Conservation (phyloP, 2,797 vertebrate species). For the Liparis tanakae region DNA sequence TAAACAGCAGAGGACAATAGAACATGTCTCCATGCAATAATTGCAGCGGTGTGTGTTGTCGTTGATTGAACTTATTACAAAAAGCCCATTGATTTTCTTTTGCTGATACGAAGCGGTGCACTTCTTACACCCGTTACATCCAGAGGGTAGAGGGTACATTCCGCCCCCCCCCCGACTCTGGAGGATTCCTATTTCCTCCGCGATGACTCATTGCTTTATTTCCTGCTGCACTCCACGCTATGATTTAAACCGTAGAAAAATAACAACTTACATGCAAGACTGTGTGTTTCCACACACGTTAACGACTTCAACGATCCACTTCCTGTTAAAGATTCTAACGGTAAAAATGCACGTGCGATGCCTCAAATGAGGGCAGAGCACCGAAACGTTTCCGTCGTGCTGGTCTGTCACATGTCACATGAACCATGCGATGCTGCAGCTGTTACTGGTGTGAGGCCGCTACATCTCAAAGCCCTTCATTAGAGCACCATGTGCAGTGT, state of each 20-base stretch:
- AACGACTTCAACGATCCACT: not conserved
- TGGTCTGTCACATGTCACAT: no score
- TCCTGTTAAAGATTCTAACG: not conserved
- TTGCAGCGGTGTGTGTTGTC: not conserved
- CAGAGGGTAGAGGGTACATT: not conserved
- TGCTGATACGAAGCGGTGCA: not conserved
- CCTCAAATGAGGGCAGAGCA: not conserved
- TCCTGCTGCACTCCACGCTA: not conserved
- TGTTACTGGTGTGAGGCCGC: not conserved
- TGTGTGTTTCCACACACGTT: not conserved
- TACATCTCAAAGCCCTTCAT: not conserved
- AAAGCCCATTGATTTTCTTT: not conserved
- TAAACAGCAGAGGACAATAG: not conserved
- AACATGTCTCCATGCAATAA: not conserved
- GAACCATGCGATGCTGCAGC: not conserved
- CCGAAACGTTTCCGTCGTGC: not conserved
- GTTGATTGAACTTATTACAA: not conserved
- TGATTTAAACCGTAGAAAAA: not conserved
- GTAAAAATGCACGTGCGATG: not conserved
- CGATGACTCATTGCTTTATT: not conserved
- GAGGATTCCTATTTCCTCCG: slow-evolving; percentile 3
- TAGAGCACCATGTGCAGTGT: not conserved
- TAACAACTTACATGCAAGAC: not conserved
- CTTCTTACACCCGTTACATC: not conserved
- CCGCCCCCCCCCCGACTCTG: not conserved